Percentiles rank a stretch among this genome's conserved stretches.
These are phyloP conservation scores for Heliangelus exortis DNA, from an alignment of 2,797 vertebrate genomes.

Conservation along the genomic window DNA sequence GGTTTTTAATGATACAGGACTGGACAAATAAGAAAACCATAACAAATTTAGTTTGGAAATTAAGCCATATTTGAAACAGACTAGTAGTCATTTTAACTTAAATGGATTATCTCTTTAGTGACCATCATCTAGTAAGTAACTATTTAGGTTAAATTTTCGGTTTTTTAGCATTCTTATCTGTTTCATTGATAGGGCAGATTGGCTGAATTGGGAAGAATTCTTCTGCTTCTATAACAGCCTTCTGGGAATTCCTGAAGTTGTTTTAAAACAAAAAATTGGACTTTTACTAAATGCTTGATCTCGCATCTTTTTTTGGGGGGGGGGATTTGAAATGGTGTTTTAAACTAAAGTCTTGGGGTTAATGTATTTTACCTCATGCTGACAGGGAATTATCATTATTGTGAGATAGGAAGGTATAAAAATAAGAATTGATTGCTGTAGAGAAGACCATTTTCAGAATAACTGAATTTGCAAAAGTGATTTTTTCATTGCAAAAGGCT, in stretches of 20 bases:
- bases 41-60: not conserved
- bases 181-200: not conserved
- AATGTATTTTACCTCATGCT: not conserved
- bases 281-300: not conserved
- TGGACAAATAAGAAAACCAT: not conserved
- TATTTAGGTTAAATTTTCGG: not conserved
- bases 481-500: not conserved
- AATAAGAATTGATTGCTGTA: not conserved
- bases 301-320: not conserved
- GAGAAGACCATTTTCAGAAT: not conserved
- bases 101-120: not conserved
- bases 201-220: not conserved
- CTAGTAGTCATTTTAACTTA: not conserved
- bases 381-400: not conserved
- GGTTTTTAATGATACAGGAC: not conserved
- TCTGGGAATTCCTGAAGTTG: not conserved
- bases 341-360: not conserved
- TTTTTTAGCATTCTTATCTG: not conserved
- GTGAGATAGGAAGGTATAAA: not conserved
- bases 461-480: not conserved
- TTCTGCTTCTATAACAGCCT: not conserved
- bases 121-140: not conserved
- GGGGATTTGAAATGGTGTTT: not conserved
- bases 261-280: not conserved
- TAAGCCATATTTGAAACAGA: not conserved